Evolutionary conservation across 2,113 vertebrate genomes (phyloP).

Genomic region (Crotalus horridus): DNA sequence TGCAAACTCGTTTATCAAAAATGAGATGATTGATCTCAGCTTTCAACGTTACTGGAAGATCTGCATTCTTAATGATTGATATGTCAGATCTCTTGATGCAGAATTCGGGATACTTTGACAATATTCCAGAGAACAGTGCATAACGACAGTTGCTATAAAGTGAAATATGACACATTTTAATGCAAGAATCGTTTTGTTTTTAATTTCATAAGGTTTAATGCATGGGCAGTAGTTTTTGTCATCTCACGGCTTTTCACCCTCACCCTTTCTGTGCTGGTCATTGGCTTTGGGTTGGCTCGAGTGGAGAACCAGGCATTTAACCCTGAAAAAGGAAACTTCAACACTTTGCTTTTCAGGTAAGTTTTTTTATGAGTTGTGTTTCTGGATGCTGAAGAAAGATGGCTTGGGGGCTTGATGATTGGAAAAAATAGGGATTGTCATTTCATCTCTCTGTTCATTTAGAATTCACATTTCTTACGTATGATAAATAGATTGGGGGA

Average conservation of each 20-base stretch:
- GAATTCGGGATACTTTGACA: background rate
- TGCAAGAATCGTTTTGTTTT: background rate
- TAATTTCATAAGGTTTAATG: conserved; percentile 79
- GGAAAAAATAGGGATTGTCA: background rate
- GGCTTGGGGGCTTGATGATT: background rate
- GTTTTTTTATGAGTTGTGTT: background rate
- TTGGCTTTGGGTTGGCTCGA: conserved; percentile 90
- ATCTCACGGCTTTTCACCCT: conserved; percentile 88
- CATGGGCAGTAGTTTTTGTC: conserved; percentile 90
- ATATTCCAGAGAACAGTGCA: background rate
- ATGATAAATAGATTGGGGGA: background rate
- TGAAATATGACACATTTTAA: background rate
- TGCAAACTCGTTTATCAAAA: background rate
- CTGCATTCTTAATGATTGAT: background rate
- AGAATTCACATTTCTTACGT: background rate
- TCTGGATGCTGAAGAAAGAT: background rate
- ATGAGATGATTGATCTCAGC: background rate
- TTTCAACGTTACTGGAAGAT: background rate
- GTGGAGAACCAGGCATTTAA: conserved; percentile 85
- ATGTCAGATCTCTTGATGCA: background rate
- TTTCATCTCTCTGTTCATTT: background rate
- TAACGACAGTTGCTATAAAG: background rate
- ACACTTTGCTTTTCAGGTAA: conserved; percentile 89
- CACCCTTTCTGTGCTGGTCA: conserved; percentile 88
- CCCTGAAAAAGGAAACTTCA: conserved; percentile 87